phyloP scores from a whole-genome alignment of 1,140 invertebrate genomes.

The Solen grandis region DNA sequence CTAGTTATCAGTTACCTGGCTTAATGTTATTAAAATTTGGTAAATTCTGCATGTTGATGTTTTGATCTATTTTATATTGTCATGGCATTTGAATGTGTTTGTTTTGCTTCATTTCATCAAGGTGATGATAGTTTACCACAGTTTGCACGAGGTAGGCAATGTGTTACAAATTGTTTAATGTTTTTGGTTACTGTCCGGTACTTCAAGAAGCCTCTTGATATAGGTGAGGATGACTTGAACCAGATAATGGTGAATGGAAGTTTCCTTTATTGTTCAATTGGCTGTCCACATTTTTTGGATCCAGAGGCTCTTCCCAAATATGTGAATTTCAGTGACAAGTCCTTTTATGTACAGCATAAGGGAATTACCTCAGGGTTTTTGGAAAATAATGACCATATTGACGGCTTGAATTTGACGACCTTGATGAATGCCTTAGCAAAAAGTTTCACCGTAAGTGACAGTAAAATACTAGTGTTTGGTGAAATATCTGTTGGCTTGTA shows the following conservation, averaged over 20 bases:
- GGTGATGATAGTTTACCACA: no score
- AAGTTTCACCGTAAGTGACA: background rate
- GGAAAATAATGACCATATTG: background rate
- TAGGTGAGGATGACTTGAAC: no score
- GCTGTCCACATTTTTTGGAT: background rate
- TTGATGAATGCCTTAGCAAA: background rate
- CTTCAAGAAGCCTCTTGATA: no score
- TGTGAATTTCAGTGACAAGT: background rate
- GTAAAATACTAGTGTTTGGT: constrained; percentile 13
- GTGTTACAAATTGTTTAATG: no score
- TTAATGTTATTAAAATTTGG: no score
- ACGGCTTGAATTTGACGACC: background rate
- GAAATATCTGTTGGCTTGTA: constrained; percentile 13
- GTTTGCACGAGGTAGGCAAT: no score
- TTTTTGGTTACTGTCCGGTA: no score
- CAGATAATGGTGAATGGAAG: constrained; percentile 7
- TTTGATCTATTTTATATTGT: no score
- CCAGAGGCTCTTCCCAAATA: background rate
- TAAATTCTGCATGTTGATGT: no score
- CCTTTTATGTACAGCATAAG: background rate
- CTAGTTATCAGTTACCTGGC: no score
- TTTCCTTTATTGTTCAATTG: constrained; percentile 9
- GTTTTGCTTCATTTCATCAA: no score
- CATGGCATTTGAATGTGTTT: no score
- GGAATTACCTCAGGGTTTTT: background rate